Base-by-base conservation (phyloP, 2,888 invertebrate genomes). In the Erebia aethiops region DNA sequence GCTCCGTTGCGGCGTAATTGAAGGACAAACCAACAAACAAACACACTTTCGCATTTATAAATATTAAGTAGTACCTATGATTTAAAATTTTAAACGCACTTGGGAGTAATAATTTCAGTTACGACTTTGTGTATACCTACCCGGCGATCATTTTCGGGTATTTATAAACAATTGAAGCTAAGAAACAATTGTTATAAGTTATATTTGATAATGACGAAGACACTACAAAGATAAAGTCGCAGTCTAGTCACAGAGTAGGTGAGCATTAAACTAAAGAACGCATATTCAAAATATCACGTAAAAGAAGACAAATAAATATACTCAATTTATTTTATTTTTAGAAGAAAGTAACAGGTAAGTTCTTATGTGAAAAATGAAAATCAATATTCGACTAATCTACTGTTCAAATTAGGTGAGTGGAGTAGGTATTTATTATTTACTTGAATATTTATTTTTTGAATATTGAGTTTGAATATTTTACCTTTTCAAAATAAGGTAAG, bases 31-130 rank as follows among this genome's bases (percentile, higher is more conserved):
- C 26, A 26, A 26, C 26, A 21, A 21, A 21, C 21, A 21, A 21
- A 21, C 21, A 21, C 21, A 21, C 21, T 21, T 21, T 21, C 21
- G 21, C 26, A 26, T 26, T 26, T 26, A 26, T 26, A 26, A n/a
- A 4, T 26, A 21, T 21, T 21, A 21, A 21, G 21, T 21, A 21
- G 21, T 21, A 21, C 21, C 21, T 21, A 21, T 21, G 21, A 21
- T 21, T 21, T 21, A n/a, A n/a, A n/a, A n/a, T 21, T 21, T 86
- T 83, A 78, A 80, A 71, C 75, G 72, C 72, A 65, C 51, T 76
- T 74, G 35, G 75, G 70, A 81, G 78, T 77, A 85, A 84, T 84
- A 84, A 81, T 84, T 82, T 82, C 79, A 82, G 88, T 88, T 81
- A 84, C 46, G 69, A 61, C 71, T 71, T 75, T 79, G 79, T 80